Conservation (phyloP, 2,113 vertebrate genomes). For the Anthoscopus minutus region DNA sequence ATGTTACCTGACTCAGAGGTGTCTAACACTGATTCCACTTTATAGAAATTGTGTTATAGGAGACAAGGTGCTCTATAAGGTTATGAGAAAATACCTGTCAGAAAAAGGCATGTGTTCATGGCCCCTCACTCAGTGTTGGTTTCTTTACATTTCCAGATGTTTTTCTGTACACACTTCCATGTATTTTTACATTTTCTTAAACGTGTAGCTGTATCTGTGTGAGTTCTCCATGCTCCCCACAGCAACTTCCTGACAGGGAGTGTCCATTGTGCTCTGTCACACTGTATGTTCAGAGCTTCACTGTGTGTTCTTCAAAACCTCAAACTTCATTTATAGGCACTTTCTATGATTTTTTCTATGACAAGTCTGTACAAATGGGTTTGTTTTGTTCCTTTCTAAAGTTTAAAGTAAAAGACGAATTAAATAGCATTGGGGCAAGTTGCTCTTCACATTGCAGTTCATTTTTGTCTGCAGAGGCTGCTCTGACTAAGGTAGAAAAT, state of each 20-base stretch:
- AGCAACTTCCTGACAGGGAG: background rate
- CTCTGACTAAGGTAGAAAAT: background rate
- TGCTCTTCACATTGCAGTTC: background rate
- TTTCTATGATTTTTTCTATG: background rate
- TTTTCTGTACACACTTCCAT: background rate
- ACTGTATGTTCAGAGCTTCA: rapidly evolving
- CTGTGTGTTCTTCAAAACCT: background rate
- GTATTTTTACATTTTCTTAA: background rate
- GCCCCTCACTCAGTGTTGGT: background rate
- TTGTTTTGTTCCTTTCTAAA: background rate
- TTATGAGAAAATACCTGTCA: background rate
- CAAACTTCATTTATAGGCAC: background rate
- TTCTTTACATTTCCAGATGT: background rate
- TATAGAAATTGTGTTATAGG: background rate
- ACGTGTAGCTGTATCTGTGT: background rate
- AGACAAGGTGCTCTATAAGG: background rate
- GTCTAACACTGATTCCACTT: background rate
- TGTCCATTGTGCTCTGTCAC: no score
- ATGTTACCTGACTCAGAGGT: background rate
- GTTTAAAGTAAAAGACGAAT: background rate
- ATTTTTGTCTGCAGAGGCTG: background rate
- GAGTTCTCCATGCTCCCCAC: background rate
- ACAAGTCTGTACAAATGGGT: background rate
- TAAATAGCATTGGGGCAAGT: background rate
- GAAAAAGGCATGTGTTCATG: background rate